Evolutionary conservation across 2,888 invertebrate species (phyloP), one percentile per base, ranked within the genome.

Genomic region (Catocala fraxini): DNA sequence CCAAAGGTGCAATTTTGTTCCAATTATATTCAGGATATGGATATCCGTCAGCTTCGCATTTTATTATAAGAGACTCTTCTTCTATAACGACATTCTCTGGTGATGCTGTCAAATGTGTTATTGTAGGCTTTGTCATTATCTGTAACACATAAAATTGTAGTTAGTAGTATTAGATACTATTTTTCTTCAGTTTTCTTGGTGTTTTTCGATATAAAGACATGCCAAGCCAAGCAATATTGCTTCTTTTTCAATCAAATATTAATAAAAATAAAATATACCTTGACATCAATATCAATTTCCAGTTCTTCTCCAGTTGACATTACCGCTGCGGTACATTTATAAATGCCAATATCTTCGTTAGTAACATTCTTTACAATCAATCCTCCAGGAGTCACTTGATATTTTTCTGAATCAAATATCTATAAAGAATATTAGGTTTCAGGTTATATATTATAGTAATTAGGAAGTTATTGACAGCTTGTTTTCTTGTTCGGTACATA

Each of bases 11-110:
- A 53, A 82, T 68, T 74, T 91, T 92, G 33, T 65, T 85, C 89
- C 89, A 93, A 12, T 51, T 56, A 52, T 87, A 89, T 63, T 81
- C 75, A 2, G 92, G 91, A 34, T 82, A 75, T 7, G 93, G 93
- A 9, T 68, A 73, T 0, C 90, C 92, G 39, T 86, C 80, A 0
- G 89, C 90, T 41, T 74, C 58, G 66, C 93, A 94, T 58, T 89
- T 86, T 56, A 93, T 77, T 0, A 79, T 70, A 33, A 93, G 65
- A 15, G 73, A 51, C 15, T 79, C 79, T 0, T 87, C 89, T 43
- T 73, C 75, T 5, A 80, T 56, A 0, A 89, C 81, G 4, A 66
- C 80, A 5, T 70, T 65, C 11, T 77, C 75, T 42, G 90, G 88
- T 47, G 63, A 80, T 1, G 88, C 83, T 51, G 58, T 71, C 1